These are phyloP conservation scores for Trichacis sp. DNA, from an alignment of 2,888 invertebrate species.

Conservation along the genomic window DNA sequence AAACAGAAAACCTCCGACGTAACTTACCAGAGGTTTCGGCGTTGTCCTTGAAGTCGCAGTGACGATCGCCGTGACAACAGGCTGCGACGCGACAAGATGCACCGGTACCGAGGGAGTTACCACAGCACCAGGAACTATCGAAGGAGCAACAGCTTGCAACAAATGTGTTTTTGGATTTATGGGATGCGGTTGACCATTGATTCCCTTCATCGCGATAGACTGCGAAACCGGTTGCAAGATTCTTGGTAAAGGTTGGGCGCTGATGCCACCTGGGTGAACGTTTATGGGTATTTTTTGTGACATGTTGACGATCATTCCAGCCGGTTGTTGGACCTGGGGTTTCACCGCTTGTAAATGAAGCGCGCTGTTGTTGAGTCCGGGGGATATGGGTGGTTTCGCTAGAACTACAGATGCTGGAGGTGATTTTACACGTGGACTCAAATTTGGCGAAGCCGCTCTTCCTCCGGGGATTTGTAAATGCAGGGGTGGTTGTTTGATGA, in stretches of 20 bases:
- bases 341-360: conserved; percentile 48
- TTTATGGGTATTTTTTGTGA: conserved; percentile 59
- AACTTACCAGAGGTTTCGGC: conserved; percentile 56
- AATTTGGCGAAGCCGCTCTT: conserved; percentile 58
- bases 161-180: conserved; percentile 68
- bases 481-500: conserved; percentile 60
- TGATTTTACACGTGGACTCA: conserved; percentile 58
- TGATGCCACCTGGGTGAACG: conserved; percentile 54
- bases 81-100: conserved; percentile 68
- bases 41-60: conserved; percentile 57
- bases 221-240: conserved; percentile 57
- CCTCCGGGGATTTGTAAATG: conserved; percentile 59
- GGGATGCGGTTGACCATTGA: conserved; percentile 64
- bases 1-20: too few species aligned
- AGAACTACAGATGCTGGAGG: conserved; percentile 47
- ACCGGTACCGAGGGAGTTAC: conserved; percentile 73
- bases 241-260: conserved; percentile 49
- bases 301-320: conserved; percentile 57
- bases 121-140: conserved; percentile 71
- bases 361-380: conserved; percentile 44
- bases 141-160: conserved; percentile 68
- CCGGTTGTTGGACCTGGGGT: conserved; percentile 49
- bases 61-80: conserved; percentile 68
- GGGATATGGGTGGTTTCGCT: conserved; percentile 64
- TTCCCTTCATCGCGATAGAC: conserved; percentile 55